A percentile compares a stretch with the other conserved stretches of the same genome.
Evolutionary conservation across 2,888 invertebrate genomes (phyloP).

Genomic region (Tillus elongatus): DNA sequence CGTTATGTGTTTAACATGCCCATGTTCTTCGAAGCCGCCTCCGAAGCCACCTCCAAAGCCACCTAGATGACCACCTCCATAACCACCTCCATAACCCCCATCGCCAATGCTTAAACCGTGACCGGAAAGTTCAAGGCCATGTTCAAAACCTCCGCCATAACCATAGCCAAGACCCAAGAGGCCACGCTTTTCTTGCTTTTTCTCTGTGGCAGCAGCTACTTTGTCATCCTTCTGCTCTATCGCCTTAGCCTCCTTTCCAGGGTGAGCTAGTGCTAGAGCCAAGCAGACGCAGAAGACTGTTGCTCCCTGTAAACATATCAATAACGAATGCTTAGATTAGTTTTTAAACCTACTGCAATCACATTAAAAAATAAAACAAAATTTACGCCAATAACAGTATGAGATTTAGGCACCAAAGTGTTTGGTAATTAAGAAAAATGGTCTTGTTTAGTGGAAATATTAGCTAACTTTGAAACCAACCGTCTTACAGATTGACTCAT

Average conservation of each 20-base stretch:
- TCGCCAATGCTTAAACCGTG: slow-evolving; percentile 17
- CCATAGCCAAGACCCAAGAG: slow-evolving; percentile 33
- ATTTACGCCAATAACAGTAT: slow-evolving; percentile 5
- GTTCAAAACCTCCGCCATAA: slow-evolving; percentile 23
- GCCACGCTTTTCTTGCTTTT: slow-evolving; percentile 34
- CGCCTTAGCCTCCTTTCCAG: slow-evolving; percentile 29
- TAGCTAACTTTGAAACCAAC: too few relatives aligned
- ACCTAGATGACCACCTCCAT: too few relatives aligned
- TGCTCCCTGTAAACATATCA: slow-evolving; percentile 1
- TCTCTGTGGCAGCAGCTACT: slow-evolving; percentile 28
- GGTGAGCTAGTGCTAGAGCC: slow-evolving; percentile 35
- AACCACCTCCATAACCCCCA: slow-evolving; percentile 16
- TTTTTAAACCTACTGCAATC: too few relatives aligned
- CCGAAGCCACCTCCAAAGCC: slow-evolving; percentile 27
- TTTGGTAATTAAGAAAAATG: too few relatives aligned
- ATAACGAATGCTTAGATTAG: too few relatives aligned
- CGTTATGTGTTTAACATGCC: slow-evolving; percentile 33
- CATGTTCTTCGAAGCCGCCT: slow-evolving; percentile 22
- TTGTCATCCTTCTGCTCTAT: slow-evolving; percentile 24
- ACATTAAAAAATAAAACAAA: slow-evolving; percentile 20
- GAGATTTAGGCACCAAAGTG: slow-evolving; percentile 1
- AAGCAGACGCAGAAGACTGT: too few relatives aligned
- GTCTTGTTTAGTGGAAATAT: too few relatives aligned
- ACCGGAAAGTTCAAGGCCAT: slow-evolving; percentile 20
- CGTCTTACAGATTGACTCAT: too few relatives aligned